A percentile compares a stretch with the other conserved stretches of the same genome.
phyloP scores from a whole-genome alignment of 2,113 vertebrate genomes.

The Eidolon helvum region DNA sequence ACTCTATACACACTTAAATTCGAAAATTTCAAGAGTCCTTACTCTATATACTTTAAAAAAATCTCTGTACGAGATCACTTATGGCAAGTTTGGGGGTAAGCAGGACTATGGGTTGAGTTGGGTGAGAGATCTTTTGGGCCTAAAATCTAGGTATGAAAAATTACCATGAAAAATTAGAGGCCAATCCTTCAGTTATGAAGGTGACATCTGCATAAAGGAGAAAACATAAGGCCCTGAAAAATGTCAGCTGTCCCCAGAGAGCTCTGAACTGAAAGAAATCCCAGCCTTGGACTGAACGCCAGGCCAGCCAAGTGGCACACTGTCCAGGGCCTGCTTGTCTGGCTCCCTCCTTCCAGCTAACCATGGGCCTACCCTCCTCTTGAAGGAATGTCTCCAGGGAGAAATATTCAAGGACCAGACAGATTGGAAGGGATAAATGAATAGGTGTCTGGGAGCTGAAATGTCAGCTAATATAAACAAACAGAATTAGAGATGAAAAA shows the following conservation, averaged over 20 bases:
- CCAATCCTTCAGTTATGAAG: background rate
- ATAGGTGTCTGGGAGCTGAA: background rate
- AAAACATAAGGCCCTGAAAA: background rate
- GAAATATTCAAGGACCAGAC: background rate
- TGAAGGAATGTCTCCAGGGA: background rate
- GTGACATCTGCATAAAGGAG: background rate
- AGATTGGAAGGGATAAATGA: background rate
- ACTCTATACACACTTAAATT: background rate
- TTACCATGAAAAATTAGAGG: background rate
- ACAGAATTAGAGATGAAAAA: background rate
- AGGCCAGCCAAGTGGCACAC: rapidly evolving
- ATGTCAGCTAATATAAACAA: background rate
- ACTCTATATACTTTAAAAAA: background rate
- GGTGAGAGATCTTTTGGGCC: background rate
- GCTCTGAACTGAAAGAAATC: background rate
- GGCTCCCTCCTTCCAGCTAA: background rate
- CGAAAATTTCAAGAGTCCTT: background rate
- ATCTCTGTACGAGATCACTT: background rate
- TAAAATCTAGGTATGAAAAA: background rate
- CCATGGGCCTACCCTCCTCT: background rate
- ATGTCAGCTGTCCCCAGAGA: background rate
- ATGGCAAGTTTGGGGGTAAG: background rate
- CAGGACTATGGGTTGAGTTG: background rate
- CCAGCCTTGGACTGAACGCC: background rate
- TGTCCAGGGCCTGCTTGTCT: background rate